A percentile compares a stretch with the other conserved stretches of the same genome.
Evolutionary conservation across 2,888 invertebrate genomes (phyloP).

Genomic region (Tetropium fuscum): DNA sequence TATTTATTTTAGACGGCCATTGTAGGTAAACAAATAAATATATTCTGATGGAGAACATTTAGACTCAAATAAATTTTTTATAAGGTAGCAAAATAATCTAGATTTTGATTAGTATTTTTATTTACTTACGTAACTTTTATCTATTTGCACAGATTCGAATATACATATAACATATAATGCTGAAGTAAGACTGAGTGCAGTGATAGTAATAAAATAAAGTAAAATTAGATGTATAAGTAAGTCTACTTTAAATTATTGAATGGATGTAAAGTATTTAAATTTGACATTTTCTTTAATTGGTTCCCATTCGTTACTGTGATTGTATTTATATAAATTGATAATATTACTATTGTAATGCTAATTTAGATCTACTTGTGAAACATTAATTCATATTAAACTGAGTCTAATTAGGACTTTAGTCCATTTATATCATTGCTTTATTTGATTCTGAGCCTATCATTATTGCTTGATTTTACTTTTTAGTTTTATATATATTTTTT

Average conservation of each 20-base stretch:
- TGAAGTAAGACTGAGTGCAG: constrained; percentile 57
- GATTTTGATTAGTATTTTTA: too few species aligned
- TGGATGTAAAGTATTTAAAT: constrained; percentile 47
- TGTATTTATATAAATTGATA: constrained; percentile 62
- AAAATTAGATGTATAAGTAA: constrained; percentile 51
- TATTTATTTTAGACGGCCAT: too few species aligned
- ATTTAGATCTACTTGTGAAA: constrained; percentile 40
- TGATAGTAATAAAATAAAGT: constrained; percentile 52
- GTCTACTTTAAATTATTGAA: constrained; percentile 50
- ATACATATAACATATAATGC: constrained; percentile 41
- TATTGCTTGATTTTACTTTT: constrained; percentile 6
- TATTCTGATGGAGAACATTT: too few species aligned
- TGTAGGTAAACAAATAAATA: too few species aligned
- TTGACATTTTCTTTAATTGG: constrained; percentile 52
- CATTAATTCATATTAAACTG: constrained; percentile 7
- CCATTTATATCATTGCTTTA: constrained; percentile 52
- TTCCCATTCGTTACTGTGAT: constrained; percentile 65
- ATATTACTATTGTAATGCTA: constrained; percentile 53
- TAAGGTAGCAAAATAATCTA: too few species aligned
- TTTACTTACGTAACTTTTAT: too few species aligned
- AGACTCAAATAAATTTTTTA: too few species aligned
- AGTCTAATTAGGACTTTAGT: constrained; percentile 44
- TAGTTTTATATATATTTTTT: too few species aligned
- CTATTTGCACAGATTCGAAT: constrained; percentile 32
- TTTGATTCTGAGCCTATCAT: constrained; percentile 30